A percentile compares a stretch with the other conserved stretches of the same genome.
phyloP scores from a whole-genome alignment of 92 coral and sea anemone species.

The Siderastrea siderea region DNA sequence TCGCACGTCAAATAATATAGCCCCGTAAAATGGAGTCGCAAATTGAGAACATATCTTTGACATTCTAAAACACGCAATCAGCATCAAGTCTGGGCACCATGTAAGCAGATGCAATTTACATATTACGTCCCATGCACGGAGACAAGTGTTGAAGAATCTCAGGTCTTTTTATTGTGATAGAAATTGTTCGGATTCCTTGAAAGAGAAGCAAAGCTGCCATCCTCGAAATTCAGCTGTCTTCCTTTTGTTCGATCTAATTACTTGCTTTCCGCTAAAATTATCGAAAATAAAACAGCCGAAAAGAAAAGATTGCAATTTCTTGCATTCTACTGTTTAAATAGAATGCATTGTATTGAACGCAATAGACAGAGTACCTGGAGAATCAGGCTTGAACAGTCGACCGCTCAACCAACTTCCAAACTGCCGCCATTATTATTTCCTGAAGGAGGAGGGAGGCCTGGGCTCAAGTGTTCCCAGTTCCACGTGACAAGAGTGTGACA shows the following conservation, averaged over 20 bases:
- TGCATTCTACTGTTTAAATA: no score
- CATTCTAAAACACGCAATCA: neutral
- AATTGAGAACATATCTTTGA: neutral
- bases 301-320: neutral
- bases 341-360: neutral
- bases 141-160: neutral
- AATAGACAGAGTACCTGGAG: slow-evolving; percentile 8
- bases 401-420: neutral
- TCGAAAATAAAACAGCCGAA: neutral
- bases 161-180: no score
- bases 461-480: neutral
- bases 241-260: neutral
- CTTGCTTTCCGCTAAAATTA: neutral
- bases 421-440: neutral
- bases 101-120: neutral
- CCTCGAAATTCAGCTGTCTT: neutral
- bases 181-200: neutral
- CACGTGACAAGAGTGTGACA: no score
- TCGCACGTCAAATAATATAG: neutral
- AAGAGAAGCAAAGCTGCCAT: neutral
- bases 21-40: neutral
- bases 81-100: neutral
- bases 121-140: neutral
- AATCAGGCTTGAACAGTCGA: neutral
- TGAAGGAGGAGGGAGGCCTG: neutral